These are phyloP conservation scores for Cheiracanthium punctorium DNA, from an alignment of 2,888 invertebrate genomes.

Conservation along the genomic window DNA sequence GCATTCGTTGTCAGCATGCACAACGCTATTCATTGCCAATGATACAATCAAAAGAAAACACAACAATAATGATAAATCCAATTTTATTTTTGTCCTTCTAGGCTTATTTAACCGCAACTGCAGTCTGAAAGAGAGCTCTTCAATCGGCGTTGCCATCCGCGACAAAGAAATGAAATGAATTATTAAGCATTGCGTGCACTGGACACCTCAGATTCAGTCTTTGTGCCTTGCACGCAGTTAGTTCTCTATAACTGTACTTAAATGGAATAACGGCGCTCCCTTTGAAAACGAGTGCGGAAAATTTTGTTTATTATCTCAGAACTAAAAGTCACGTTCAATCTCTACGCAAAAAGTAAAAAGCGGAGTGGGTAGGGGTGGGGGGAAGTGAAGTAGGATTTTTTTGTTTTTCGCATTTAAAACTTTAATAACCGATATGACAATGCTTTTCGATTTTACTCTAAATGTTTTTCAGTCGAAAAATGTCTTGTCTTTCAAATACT, in stretches of 20 bases:
- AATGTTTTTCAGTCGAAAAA: no score
- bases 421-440: no score
- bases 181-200: conserved; percentile 63
- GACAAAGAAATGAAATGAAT: conserved; percentile 57
- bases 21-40: conserved; percentile 36
- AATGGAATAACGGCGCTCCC: conserved; percentile 51
- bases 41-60: conserved; percentile 28
- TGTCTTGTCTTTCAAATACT: no score
- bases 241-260: conserved; percentile 65
- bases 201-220: conserved; percentile 42
- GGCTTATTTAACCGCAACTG: conserved; percentile 1
- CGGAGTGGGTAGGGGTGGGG: no score
- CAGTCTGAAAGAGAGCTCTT: conserved; percentile 13
- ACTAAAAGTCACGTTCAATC: conserved; percentile 24
- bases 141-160: conserved; percentile 61
- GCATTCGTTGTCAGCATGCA: conserved; percentile 36
- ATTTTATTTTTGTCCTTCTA: conserved; percentile 18
- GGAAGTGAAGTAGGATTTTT: no score
- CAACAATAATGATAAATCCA: conserved; percentile 32
- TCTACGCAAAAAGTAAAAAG: not conserved
- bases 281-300: conserved; percentile 51
- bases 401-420: no score
- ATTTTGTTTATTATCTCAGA: conserved; percentile 63
- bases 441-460: no score
- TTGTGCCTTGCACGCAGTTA: conserved; percentile 65